Base-by-base conservation (phyloP, 2,797 vertebrate genomes). In the Trachops cirrhosus region DNA sequence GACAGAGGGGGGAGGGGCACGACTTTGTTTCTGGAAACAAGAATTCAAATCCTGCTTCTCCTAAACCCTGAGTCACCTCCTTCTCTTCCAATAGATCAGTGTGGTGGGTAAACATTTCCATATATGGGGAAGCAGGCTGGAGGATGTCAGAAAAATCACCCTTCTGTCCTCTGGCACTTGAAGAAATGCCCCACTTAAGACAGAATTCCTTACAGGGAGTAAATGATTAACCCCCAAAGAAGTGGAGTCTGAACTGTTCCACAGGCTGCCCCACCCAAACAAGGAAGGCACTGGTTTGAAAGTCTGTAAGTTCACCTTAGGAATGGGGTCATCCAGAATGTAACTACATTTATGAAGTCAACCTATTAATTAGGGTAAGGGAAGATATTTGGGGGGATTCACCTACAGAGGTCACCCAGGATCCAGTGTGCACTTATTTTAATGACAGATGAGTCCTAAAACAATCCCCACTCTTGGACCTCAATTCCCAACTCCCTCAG, bases 41-140 rank as follows among this genome's bases (percentile, higher is more conserved):
- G 98, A 98, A 98, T 98, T 98, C 98, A 98, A 98, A 98, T 98
- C 98, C 98, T 98, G 98, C 98, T 98, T 98, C 98, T 97, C 97
- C 98, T 98, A 98, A 98, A 98, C 97, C 98, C 98, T 98, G 98
- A 99, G 99, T 99, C 99, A 99, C 99, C 99, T 99, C 98, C 98
- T 99, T 99, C 99, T 98, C 99, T 99, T 99, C 98, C 99, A 99
- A 99, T 99, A 99, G 99, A 99, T 99, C 99, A 99, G 99, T 98
- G 98, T 98, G 98, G 99, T 99, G 99, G 99, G 99, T 99, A 99
- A 99, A 99, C 99, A 99, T 99, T 99, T 99, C 99, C 99, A 99
- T 99, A 99, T 99, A 99, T 99, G 99, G 99, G 99, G 98, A 99
- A 98, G 99, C 98, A 98, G 98, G 98, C 99, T 98, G 98, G 98